Conservation (phyloP, 1,140 invertebrate species). For the Heliconius eleuchia region DNA sequence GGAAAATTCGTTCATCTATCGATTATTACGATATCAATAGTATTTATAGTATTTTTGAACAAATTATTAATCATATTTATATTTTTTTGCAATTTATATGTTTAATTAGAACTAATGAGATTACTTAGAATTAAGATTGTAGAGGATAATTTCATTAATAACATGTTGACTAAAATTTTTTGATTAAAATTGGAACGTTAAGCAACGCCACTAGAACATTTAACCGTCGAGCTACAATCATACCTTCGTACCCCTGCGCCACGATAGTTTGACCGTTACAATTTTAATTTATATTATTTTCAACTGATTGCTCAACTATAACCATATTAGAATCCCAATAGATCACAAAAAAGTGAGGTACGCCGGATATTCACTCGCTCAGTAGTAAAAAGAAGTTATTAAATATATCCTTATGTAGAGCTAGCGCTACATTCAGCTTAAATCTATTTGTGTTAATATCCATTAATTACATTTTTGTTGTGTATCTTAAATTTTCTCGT, state of each 20-base stretch:
- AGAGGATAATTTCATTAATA: too few species aligned
- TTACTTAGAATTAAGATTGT: too few species aligned
- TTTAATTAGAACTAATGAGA: not conserved
- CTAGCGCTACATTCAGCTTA: not conserved
- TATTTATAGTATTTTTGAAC: not conserved
- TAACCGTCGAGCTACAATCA: too few species aligned
- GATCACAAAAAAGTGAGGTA: conserved; percentile 11
- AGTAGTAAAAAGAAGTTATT: conserved; percentile 8
- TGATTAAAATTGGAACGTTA: too few species aligned
- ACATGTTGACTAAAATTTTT: too few species aligned
- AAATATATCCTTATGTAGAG: conserved; percentile 5
- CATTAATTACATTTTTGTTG: conserved; percentile 1
- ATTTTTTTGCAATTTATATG: not conserved
- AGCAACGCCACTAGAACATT: not conserved
- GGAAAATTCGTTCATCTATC: conserved; percentile 64
- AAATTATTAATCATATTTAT: not conserved
- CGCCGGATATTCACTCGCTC: conserved; percentile 15
- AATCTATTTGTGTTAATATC: conserved; percentile 11
- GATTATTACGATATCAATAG: conserved; percentile 43
- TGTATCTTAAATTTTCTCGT: not conserved
- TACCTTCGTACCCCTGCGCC: too few species aligned
- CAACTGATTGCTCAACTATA: not conserved
- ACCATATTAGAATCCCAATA: conserved; percentile 4
- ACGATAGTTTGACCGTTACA: too few species aligned
- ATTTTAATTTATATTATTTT: not conserved